Evolutionary conservation across 1,140 invertebrate genomes (phyloP), one percentile per base, ranked within the genome.

Genomic region (Drosophila repletoides): DNA sequence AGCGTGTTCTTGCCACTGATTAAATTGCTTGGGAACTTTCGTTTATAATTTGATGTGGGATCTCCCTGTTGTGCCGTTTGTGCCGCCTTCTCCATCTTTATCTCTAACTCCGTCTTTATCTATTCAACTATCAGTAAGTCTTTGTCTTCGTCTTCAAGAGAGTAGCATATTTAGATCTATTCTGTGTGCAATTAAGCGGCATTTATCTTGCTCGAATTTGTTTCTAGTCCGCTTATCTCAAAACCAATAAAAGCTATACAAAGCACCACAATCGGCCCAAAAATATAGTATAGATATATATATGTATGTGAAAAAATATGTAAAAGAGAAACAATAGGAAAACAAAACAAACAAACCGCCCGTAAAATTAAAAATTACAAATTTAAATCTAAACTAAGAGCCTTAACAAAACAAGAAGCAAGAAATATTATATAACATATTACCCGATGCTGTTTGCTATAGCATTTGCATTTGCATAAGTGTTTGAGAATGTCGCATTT

Each of bases 161-260:
- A 2, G 5, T 26, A 51, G 15, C 55, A 43, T 61, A 51, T 67
- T 63, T 63, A 56, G 40, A 61, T 64, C 58, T 46, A 48, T 58
- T 48, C 60, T 52, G 38, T 60, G 53, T 72, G 71, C 76, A 81
- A 72, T 76, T 77, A 77, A 75, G 64, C 74, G 70, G 59, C 43
- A 69, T 83, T 81, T 83, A 83, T 81, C 77, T 81, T 75, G 75
- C 76, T 72, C 60, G 83, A 83, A 81, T 81, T 83, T 83, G 58
- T 68, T 64, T 33, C 52, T 43, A 48, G 65, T 76, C 66, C 73
- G 60, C 74, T 77, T 76, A 76, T 75, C 74, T 40, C 69, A 71
- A 55, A 66, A 70, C 68, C 55, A 59, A 77, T 61, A 61, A 51
- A 36, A 77, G 55, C 55, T 33, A 15, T 31, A 67, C 68, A 72